Evolutionary conservation across 2,888 invertebrate species (phyloP), one percentile per base, ranked within the genome.

Genomic region (Diabrotica balteata): DNA sequence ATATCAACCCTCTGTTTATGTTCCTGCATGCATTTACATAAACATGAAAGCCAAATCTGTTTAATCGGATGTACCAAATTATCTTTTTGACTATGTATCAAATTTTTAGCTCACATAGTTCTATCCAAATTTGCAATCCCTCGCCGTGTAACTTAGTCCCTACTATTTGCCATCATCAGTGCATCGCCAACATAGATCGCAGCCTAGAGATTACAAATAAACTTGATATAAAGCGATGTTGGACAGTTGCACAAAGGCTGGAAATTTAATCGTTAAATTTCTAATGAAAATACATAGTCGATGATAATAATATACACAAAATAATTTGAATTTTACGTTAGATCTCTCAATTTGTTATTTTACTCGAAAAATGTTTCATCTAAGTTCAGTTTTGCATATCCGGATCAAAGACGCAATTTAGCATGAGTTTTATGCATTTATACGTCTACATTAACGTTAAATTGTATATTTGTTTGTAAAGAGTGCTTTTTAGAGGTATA

Each of bases 1-100:
- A 50, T 59, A 59, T 32, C 50, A 43, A 49, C 59, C 50, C 59
- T 50, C 32, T 59, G 42, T 49, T 50, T 59, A 32, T 47, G 32
- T 32, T 1, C 32, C 32, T 47, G 47, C 47, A 6, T 10, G 10
- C 47, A 47, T 47, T 9, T 47, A 47, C 8, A 47, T 47, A 47
- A 9, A 47, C 42, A 50, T 59, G 32, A n/a, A 49, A 59, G 22
- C 10, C 8, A 9, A 4, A 22, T 8, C 17, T 58, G 32, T 32
- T 47, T 46, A 59, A 43, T 17, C 43, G 50, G 49, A 50, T 49
- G 42, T 49, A n/a, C 9, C n/a, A 32, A 59, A 59, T 43, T 46
- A 47, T 47, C 47, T 10, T 47, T 47, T 47, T 47, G 5, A 47
- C 47, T 47, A 9, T 47, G 47, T 47, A 47, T 10, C 47, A 8